Evolutionary conservation across 2,888 invertebrate species (phyloP), one percentile per base, ranked within the genome.

Genomic region (Lochmaea crataegi): DNA sequence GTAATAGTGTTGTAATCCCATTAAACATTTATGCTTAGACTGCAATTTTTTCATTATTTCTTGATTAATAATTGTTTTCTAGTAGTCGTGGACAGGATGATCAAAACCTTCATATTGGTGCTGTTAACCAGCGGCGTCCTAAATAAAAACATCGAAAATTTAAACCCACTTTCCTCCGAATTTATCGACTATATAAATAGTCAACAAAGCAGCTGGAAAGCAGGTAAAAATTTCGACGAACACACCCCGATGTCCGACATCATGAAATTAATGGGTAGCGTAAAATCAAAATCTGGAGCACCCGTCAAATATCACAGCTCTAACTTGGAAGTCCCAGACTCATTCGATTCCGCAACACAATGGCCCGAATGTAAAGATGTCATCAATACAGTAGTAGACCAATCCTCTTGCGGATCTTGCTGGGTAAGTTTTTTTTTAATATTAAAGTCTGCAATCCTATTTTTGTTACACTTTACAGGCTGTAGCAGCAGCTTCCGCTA

Each of bases 361-460:
- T 97, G 96, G 96, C 91, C 94, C 0, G 84, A 94, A 80, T 97
- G 96, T 82, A 2, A 32, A 38, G 93, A 94, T 0, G 94, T 95
- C 22, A 90, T 97, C 79, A 88, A 89, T 65, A 93, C 94, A 86
- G 90, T 96, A 68, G 88, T 94, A 77, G 94, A 95, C 85, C 95
- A 96, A 85, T 94, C 94, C 2, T 91, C 93, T 12, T 97, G 96
- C 85, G 96, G 96, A 42, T 96, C 95, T 48, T 97, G 97, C 87
- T 96, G 96, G 96, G 90, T 90, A 84, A 82, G 79, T 70, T 67
- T 68, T 51, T 66, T 58, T n/a, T 53, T 18, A 9, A 16, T 53
- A 26, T 53, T 18, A 7, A 56, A 56, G 18, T 7, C 2, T 45
- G 12, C 11, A 45, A 45, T 45, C 14, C 14, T 12, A 56, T 56